Percentiles rank a stretch among this genome's conserved stretches.
Evolutionary conservation across 1,140 invertebrate genomes (phyloP).

Genomic region (Saccostrea echinata): DNA sequence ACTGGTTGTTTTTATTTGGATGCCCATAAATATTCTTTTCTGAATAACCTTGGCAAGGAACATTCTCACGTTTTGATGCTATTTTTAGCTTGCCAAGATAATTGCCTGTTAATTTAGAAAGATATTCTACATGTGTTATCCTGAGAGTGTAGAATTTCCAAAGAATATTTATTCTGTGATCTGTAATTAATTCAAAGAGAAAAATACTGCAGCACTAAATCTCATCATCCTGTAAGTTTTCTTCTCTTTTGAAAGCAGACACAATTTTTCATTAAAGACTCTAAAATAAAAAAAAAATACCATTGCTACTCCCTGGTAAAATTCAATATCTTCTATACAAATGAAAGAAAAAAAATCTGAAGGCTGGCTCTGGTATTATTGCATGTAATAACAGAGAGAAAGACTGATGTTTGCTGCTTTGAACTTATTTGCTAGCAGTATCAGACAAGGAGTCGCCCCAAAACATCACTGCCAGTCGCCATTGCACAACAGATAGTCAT

Average conservation of each 20-base stretch:
- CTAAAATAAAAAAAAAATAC: neutral
- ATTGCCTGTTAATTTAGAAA: neutral
- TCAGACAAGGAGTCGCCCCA: conserved; percentile 21
- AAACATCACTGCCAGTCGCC: conserved; percentile 7
- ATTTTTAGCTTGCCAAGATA: neutral
- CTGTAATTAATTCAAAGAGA: neutral
- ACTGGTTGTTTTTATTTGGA: neutral
- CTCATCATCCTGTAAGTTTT: neutral
- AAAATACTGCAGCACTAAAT: neutral
- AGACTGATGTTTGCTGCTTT: conserved; percentile 5
- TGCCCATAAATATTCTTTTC: conserved; percentile 14
- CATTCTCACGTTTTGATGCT: neutral
- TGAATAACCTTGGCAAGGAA: neutral
- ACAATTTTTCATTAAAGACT: conserved; percentile 5
- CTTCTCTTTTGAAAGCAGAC: neutral
- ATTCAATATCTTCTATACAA: conserved; percentile 4
- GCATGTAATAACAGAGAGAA: conserved; percentile 19
- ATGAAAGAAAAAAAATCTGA: neutral
- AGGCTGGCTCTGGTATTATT: conserved; percentile 4
- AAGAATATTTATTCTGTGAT: neutral
- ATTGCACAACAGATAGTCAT: conserved; percentile 33
- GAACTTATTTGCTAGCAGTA: neutral
- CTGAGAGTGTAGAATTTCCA: neutral
- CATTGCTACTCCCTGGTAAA: neutral
- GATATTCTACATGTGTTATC: neutral